Percentiles rank a stretch among this genome's conserved stretches.
Conservation (phyloP, 2,797 vertebrate genomes). For the Takifugu ocellatus region DNA sequence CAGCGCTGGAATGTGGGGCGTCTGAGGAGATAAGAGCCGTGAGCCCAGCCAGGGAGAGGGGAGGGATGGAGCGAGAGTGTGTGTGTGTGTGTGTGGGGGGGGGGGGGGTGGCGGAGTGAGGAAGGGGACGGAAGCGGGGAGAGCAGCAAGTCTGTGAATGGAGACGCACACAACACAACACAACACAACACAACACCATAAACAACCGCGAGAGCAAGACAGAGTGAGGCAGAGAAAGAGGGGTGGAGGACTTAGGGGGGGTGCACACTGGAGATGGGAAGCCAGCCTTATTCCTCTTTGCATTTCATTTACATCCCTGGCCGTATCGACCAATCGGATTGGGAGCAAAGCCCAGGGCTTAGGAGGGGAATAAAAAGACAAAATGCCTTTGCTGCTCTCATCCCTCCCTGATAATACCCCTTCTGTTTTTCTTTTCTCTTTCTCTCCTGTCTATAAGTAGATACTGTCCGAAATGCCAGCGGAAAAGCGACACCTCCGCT, state of each 20-base stretch:
- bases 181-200: constrained; percentile 70
- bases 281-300: constrained; percentile 91
- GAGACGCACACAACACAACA: constrained; percentile 60
- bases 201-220: constrained; percentile 71
- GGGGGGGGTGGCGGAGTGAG: constrained; percentile 15
- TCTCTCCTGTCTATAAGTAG: constrained; percentile 80
- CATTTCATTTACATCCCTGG: constrained; percentile 98
- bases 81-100: background rate
- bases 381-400: constrained; percentile 86
- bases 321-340: constrained; percentile 93
- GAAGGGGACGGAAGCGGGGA: constrained; percentile 57
- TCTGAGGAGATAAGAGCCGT: constrained; percentile 83
- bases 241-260: constrained; percentile 58
- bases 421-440: constrained; percentile 82
- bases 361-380: constrained; percentile 86
- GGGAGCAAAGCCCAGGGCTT: constrained; percentile 85
- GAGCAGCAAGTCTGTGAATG: constrained; percentile 72
- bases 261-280: constrained; percentile 77
- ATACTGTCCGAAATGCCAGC: constrained; percentile 87
- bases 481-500: constrained; percentile 84
- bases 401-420: constrained; percentile 85
- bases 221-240: constrained; percentile 61
- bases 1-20: constrained; percentile 83
- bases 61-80: constrained; percentile 29
- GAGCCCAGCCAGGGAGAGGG: constrained; percentile 76